Percentiles rank a stretch among this genome's conserved stretches.
phyloP scores from a whole-genome alignment of 1,140 invertebrate genomes.

The Trachymyrmex septentrionalis region DNA sequence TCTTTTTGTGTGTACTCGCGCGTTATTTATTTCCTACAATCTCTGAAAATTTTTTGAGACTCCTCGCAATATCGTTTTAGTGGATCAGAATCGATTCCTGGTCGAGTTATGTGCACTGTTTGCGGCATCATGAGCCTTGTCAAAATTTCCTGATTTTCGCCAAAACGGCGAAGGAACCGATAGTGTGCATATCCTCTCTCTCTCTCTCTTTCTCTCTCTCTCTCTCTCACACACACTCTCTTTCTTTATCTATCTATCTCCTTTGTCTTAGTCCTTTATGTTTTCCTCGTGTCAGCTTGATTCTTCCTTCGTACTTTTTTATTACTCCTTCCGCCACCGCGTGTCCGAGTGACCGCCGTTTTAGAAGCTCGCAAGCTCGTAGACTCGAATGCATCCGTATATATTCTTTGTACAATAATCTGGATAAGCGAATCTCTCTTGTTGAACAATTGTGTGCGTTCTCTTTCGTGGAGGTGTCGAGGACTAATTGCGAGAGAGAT shows the following conservation, averaged over 20 bases:
- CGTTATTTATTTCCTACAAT: no score
- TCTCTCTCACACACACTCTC: slow-evolving; percentile 9
- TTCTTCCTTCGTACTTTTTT: slow-evolving; percentile 61
- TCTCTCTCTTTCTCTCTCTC: slow-evolving; percentile 23
- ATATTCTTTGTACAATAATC: not conserved
- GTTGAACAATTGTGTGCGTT: not conserved
- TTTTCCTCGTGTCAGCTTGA: slow-evolving; percentile 35
- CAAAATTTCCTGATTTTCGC: not conserved
- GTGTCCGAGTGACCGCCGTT: slow-evolving; percentile 39
- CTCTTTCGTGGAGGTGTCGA: not conserved
- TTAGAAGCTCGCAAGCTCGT: slow-evolving; percentile 46
- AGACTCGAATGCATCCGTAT: not conserved
- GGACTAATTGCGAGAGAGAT: not conserved
- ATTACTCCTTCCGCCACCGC: slow-evolving; percentile 36
- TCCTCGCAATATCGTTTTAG: not conserved
- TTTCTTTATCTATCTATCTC: not conserved
- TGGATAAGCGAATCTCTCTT: not conserved
- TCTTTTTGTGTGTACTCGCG: no score
- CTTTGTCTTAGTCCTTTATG: not conserved
- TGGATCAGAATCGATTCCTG: not conserved
- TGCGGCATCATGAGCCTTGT: slow-evolving; percentile 50
- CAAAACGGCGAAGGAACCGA: not conserved
- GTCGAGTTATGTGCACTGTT: slow-evolving; percentile 42
- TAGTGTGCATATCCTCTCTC: slow-evolving; percentile 33
- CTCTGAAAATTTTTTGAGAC: not conserved